Base-by-base conservation (phyloP, 1,140 invertebrate genomes). In the Eufriesea mexicana region DNA sequence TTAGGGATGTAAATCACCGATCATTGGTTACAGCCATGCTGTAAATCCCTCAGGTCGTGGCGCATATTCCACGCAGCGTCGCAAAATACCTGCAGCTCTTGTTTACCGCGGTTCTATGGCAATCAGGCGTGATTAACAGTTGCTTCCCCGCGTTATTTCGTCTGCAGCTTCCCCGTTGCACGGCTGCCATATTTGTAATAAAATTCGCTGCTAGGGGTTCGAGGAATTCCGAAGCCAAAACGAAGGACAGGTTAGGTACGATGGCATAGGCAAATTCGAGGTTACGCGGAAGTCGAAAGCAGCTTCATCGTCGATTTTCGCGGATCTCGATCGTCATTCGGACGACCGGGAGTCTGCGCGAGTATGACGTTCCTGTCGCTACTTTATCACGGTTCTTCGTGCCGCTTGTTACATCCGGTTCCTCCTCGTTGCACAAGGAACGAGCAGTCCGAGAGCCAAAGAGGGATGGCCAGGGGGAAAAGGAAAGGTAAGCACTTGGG, bases 71-170 rank as follows among this genome's bases (percentile, higher is more conserved):
- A 10, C 68, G 49, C n/a, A 62, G 71, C 75, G 62, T 67, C 62
- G 73, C 55, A 77, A 79, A 87, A 86, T 55, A 42, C 59, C 57
- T 62, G 71, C 76, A 68, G 70, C 79, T 61, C 79, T 87, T 78
- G 84, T 88, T 84, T 89, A 72, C 83, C 70, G 66, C n/a, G 83
- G 79, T 87, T 47, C 67, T 74, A 64, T 54, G 55, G 70, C 57
- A 77, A 78, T 82, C 70, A 83, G 70, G 68, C 70, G 81, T 89
- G 89, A 89, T 90, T 89, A 90, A 89, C 83, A 89, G 80, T 64
- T 72, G 55, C 73, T 79, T 76, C 20, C 78, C 64, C 42, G 79
- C 72, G 78, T 77, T 84, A 78, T 84, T 87, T 84, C 81, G 82
- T 67, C 66, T 81, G 84, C 77, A 86, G 79, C 85, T 89, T 81